These are phyloP conservation scores for Agrenia bidenticulata DNA, from an alignment of 2,888 invertebrate species.

Conservation along the genomic window DNA sequence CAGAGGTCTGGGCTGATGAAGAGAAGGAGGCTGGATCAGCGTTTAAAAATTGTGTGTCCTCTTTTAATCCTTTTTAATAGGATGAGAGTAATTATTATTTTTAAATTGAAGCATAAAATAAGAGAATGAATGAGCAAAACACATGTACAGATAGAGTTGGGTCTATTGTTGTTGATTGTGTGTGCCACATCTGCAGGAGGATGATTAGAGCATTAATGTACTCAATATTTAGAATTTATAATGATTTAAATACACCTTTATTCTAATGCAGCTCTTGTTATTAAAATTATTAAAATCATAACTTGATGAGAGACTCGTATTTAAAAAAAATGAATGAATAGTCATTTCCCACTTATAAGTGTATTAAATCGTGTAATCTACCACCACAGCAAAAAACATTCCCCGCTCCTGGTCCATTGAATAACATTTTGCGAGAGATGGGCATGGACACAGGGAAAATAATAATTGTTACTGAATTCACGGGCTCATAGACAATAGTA, in stretches of 20 bases:
- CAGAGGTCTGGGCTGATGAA: conserved; percentile 9
- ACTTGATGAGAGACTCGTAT: too few species aligned
- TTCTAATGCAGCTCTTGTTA: neutral
- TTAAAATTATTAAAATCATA: conserved; percentile 1
- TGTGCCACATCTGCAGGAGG: conserved; percentile 42
- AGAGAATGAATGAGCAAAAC: conserved; percentile 14
- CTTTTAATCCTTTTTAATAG: conserved; percentile 23
- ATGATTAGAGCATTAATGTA: conserved; percentile 44
- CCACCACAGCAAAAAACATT: too few species aligned
- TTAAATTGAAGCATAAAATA: conserved; percentile 21
- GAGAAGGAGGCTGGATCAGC: neutral
- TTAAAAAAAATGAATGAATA: too few species aligned
- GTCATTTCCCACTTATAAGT: too few species aligned
- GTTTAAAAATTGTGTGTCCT: conserved; percentile 5
- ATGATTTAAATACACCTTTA: neutral
- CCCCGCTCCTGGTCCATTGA: too few species aligned
- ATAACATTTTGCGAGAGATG: too few species aligned
- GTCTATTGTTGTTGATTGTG: conserved; percentile 25
- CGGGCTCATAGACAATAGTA: too few species aligned
- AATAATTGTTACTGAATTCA: too few species aligned
- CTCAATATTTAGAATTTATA: neutral
- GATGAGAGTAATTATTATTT: conserved; percentile 29
- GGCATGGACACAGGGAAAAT: too few species aligned
- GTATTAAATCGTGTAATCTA: too few species aligned
- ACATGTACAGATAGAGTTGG: conserved; percentile 1